Evolutionary conservation across 2,797 vertebrate species (phyloP), one percentile per base, ranked within the genome.

Genomic region (Furcifer pardalis): DNA sequence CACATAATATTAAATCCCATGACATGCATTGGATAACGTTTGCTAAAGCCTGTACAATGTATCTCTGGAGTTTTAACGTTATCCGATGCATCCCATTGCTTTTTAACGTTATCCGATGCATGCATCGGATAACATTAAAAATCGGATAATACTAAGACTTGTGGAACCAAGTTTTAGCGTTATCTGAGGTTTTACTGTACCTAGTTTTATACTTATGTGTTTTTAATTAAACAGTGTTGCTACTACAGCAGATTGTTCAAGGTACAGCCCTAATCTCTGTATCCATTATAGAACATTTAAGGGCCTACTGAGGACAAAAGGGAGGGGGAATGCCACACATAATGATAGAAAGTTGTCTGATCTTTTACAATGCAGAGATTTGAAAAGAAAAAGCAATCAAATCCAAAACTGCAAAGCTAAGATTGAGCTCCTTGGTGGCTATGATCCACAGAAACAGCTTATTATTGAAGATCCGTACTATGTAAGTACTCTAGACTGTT

Each of bases 391-490:
- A 94, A 96, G 97, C 81, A 97, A 95, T 68, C 93, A 95, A 21
- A 95, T 98, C 92, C 97, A 97, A 91, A 95, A 97, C 92, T 91
- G 90, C 95, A 96, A 88, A 92, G 97, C 98, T 84, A 97, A 96
- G 94, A 97, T 99, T 84, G 97, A 99, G 92, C 97, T 99, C 0
- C 98, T 99, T 17, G 99, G 99, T 83, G 96, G 93, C 84, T 99
- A 98, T 0, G 98, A 99, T 93, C 98, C 98, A 68, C 95, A 99
- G 88, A 97, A 99, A 62, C 96, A 98, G 72, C 96, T 96, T 86
- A 98, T 98, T 89, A 99, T 99, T 90, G 95, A 97, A 92, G 98
- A 99, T 92, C 98, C 98, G 0, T 99, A 99, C 95, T 99, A 99
- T 79, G 98, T 99, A 97, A 97, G 98, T 97, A 44, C 85, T 10